phyloP scores from a whole-genome alignment of 2,113 vertebrate species.

The Redunca redunca region DNA sequence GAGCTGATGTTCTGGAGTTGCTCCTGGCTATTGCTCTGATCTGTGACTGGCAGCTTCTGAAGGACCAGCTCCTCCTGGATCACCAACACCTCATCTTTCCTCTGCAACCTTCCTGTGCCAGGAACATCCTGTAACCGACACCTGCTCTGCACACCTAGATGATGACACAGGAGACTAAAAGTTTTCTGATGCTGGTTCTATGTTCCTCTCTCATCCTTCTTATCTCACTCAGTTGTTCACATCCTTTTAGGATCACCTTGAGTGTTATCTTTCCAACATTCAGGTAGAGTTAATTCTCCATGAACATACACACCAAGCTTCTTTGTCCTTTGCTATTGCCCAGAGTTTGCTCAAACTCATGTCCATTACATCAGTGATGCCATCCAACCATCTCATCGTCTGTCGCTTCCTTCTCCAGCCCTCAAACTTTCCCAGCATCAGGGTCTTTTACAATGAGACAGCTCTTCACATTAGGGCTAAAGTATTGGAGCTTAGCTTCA shows the following conservation, averaged over 20 bases:
- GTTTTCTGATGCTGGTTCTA: not conserved
- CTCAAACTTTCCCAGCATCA: not conserved
- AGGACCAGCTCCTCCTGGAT: accelerated
- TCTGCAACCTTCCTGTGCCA: accelerated
- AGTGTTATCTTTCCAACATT: not conserved
- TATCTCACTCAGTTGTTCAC: not conserved
- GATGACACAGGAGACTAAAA: accelerated
- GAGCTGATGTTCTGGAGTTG: accelerated
- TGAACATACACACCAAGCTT: not conserved
- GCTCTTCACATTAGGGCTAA: not conserved
- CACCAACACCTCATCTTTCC: accelerated
- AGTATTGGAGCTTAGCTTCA: not conserved
- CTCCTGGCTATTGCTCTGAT: not conserved
- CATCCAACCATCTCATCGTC: not conserved
- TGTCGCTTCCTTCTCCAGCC: not conserved
- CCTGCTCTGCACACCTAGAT: not conserved
- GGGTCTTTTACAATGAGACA: not conserved
- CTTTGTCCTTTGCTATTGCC: not conserved
- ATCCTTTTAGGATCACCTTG: not conserved
- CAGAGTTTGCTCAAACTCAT: not conserved
- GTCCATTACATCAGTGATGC: not conserved
- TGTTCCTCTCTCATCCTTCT: not conserved
- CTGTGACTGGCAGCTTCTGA: not conserved
- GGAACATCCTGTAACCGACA: accelerated
- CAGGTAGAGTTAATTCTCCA: not conserved